Evolutionary conservation across 2,113 vertebrate species (phyloP).

Genomic region (Alosa alosa): DNA sequence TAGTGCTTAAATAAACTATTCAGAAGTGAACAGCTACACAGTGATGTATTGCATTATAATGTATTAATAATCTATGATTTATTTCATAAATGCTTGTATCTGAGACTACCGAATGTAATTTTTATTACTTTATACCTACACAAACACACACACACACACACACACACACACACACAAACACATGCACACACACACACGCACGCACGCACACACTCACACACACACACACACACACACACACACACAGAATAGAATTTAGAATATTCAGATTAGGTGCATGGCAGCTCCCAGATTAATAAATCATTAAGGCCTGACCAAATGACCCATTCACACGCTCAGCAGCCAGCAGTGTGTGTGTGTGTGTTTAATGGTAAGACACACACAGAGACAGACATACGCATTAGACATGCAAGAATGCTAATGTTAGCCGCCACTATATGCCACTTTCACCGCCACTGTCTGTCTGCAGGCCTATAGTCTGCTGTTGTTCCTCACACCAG

Average conservation of each 20-base stretch:
- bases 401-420: slow-evolving; percentile 91
- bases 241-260: slow-evolving; percentile 67
- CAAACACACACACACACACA: background rate
- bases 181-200: background rate
- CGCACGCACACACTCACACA: background rate
- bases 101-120: background rate
- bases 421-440: slow-evolving; percentile 71
- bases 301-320: slow-evolving; percentile 31
- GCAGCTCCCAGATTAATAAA: slow-evolving; percentile 40
- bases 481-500: slow-evolving; percentile 46
- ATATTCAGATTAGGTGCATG: slow-evolving; percentile 55
- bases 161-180: background rate
- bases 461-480: background rate
- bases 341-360: background rate
- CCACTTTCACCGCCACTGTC: slow-evolving; percentile 21
- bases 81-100: background rate
- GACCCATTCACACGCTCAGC: slow-evolving; percentile 37
- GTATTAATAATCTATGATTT: background rate
- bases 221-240: slow-evolving; percentile 1
- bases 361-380: slow-evolving; percentile 10
- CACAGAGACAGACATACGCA: slow-evolving; percentile 55
- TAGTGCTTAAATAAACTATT: background rate
- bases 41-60: background rate
- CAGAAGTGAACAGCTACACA: background rate
- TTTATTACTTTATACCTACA: background rate